These are phyloP conservation scores for Chironomus tepperi DNA, from an alignment of 1,140 invertebrate genomes.

Conservation along the genomic window DNA sequence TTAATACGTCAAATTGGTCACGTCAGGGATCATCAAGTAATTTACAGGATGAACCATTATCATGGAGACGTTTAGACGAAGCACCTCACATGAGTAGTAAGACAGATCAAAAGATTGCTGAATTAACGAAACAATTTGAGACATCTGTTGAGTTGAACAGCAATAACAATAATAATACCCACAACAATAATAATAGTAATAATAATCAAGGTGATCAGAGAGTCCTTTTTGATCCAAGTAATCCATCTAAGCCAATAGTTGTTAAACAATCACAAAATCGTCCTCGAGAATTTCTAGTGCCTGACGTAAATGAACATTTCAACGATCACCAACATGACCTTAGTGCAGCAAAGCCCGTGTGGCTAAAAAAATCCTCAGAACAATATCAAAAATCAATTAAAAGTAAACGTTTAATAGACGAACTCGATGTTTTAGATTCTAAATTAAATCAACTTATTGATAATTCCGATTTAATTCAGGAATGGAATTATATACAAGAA, in stretches of 20 bases:
- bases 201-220: neutral
- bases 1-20: neutral
- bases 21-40: neutral
- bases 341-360: neutral
- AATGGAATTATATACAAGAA: constrained; percentile 45
- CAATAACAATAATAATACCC: neutral
- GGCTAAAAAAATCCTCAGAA: constrained; percentile 17
- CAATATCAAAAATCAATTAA: constrained; percentile 25
- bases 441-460: neutral
- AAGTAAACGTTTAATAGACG: constrained; percentile 22
- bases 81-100: neutral
- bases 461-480: neutral
- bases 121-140: constrained; percentile 3
- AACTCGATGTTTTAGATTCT: neutral
- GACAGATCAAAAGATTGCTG: neutral
- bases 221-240: neutral
- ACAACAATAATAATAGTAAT: neutral
- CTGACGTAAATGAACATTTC: neutral
- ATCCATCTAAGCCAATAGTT: neutral
- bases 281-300: neutral
- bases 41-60: neutral
- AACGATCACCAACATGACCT: constrained; percentile 1
- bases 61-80: neutral
- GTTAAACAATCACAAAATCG: constrained; percentile 14
- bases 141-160: neutral